phyloP scores from a whole-genome alignment of 2,888 invertebrate genomes.

The Agriopis leucophaearia region DNA sequence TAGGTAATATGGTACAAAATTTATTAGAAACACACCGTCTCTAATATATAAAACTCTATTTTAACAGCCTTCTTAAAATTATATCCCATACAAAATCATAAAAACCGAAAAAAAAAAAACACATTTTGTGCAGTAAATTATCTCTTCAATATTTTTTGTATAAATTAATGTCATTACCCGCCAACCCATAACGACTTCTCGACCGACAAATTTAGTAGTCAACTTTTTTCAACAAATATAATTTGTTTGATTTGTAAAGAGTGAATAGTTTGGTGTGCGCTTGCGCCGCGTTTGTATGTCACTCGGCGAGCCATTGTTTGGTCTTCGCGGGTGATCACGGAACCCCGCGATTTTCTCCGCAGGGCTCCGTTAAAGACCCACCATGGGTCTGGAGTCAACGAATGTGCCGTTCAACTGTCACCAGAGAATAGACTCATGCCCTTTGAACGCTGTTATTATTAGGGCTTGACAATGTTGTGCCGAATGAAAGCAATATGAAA shows the following conservation, averaged over 20 bases:
- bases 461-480: slow-evolving; percentile 48
- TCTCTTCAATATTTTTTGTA: slow-evolving; percentile 26
- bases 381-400: slow-evolving; percentile 77
- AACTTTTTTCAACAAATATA: slow-evolving; percentile 79
- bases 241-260: slow-evolving; percentile 85
- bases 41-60: slow-evolving; percentile 8
- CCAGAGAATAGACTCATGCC: slow-evolving; percentile 67
- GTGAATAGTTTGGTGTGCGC: slow-evolving; percentile 71
- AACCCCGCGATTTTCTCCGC: slow-evolving; percentile 81
- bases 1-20: not conserved
- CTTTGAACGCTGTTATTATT: slow-evolving; percentile 69
- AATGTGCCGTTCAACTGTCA: slow-evolving; percentile 67
- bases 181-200: slow-evolving; percentile 59
- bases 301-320: slow-evolving; percentile 73
- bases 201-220: slow-evolving; percentile 67
- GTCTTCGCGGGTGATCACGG: slow-evolving; percentile 78
- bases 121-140: slow-evolving; percentile 26
- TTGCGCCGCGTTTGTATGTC: slow-evolving; percentile 65
- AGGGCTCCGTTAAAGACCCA: slow-evolving; percentile 81
- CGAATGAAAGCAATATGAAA: slow-evolving; percentile 44
- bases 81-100: slow-evolving; percentile 22
- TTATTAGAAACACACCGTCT: not conserved
- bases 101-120: slow-evolving; percentile 32
- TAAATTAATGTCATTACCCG: slow-evolving; percentile 43
- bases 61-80: slow-evolving; percentile 6